These are phyloP conservation scores for Melitaea athalia DNA, from an alignment of 2,888 invertebrate genomes.

Conservation along the genomic window DNA sequence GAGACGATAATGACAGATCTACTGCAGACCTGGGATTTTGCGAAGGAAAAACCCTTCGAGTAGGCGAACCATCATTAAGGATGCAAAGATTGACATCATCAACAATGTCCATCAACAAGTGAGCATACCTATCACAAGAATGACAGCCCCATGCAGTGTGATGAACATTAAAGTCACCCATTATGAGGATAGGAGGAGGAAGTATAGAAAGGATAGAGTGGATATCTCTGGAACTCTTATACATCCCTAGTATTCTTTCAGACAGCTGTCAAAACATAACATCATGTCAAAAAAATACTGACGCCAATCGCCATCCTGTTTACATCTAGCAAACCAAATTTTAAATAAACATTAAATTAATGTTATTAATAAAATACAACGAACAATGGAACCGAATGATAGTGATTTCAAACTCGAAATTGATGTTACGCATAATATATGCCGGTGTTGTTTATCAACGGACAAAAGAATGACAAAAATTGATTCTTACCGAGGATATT, in stretches of 20 bases:
- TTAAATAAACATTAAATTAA: constrained; percentile 23
- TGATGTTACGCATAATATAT: constrained; percentile 47
- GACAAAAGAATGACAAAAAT: constrained; percentile 54
- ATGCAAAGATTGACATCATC: too few species aligned
- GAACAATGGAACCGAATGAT: constrained; percentile 29
- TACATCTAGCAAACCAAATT: constrained; percentile 16
- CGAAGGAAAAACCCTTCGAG: too few species aligned
- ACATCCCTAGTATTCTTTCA: background rate
- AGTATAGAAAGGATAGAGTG: too few species aligned
- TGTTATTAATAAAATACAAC: constrained; percentile 2
- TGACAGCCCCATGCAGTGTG: too few species aligned
- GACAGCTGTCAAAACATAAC: constrained; percentile 16
- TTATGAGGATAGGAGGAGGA: too few species aligned
- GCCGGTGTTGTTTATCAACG: constrained; percentile 66
- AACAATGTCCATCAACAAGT: too few species aligned
- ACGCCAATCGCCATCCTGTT: constrained; percentile 39
- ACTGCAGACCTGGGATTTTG: too few species aligned
- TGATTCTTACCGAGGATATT: constrained; percentile 44
- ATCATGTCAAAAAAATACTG: constrained; percentile 10
- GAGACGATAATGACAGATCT: too few species aligned
- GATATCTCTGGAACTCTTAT: too few species aligned
- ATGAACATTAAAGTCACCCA: too few species aligned
- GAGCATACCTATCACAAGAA: too few species aligned
- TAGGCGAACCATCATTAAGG: too few species aligned
- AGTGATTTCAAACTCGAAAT: constrained; percentile 33